A percentile compares a stretch with the other conserved stretches of the same genome.
Evolutionary conservation across 1,140 invertebrate genomes (phyloP).

Genomic region (Rhagoletis zephyria): DNA sequence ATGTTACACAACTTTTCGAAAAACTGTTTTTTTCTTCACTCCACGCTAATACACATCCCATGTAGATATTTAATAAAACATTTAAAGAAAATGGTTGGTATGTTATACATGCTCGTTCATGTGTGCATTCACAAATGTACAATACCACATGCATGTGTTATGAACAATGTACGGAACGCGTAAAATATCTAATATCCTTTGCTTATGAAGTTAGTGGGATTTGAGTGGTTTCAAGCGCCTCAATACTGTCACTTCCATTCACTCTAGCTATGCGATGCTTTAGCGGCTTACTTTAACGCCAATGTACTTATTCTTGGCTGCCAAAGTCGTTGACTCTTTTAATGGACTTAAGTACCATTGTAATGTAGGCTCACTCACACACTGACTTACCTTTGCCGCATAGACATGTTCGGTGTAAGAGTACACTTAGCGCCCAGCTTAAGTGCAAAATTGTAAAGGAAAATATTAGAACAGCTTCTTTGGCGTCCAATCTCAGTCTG

Average conservation of each 20-base stretch:
- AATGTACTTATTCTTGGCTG: background rate
- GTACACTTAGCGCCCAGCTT: background rate
- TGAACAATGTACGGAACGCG: too few relatives aligned
- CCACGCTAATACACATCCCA: too few relatives aligned
- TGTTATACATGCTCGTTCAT: too few relatives aligned
- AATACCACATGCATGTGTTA: too few relatives aligned
- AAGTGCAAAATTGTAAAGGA: background rate
- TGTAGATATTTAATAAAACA: too few relatives aligned
- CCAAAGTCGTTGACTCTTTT: constrained; percentile 18
- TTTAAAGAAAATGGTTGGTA: too few relatives aligned
- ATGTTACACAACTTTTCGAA: too few relatives aligned
- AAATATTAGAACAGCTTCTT: background rate
- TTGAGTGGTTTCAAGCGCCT: background rate
- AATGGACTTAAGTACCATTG: constrained; percentile 19
- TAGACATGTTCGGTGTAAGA: background rate
- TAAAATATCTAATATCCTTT: background rate
- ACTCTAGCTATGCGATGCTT: background rate
- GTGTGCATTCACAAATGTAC: too few relatives aligned
- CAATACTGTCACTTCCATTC: background rate
- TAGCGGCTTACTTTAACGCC: background rate
- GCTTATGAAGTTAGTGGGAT: background rate
- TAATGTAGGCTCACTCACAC: background rate
- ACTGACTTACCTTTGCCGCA: background rate
- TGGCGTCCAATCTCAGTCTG: background rate
- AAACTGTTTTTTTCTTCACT: too few relatives aligned